Base-by-base conservation (phyloP, 2,888 invertebrate species). In the Parelbella ahira region DNA sequence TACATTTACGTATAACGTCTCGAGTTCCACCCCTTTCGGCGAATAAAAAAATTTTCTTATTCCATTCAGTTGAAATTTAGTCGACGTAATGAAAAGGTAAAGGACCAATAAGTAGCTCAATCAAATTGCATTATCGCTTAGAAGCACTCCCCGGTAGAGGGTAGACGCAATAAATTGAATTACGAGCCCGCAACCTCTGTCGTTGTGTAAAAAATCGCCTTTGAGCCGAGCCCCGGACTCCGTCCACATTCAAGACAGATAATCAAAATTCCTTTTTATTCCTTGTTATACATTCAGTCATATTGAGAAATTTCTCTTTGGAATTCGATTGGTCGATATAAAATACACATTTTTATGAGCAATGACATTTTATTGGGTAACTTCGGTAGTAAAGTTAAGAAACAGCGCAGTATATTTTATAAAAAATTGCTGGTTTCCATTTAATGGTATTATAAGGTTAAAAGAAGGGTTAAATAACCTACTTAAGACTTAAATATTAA, bases 101-200 rank as follows among this genome's bases (percentile, higher is more conserved):
- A 81, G 72, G 66, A 68, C 70, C 78, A 78, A 76, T 86, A 80
- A 86, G 80, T 73, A 74, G 77, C 75, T 72, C 71, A 67, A 78
- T 79, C 73, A 77, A 77, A 83, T 82, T 71, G 80, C 70, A 80
- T 83, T 86, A 84, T 74, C 74, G 66, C 71, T 63, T 53, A 49
- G 62, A 50, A 57, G 60, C 67, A 62, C 60, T 69, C 71, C 67
- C 61, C 60, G 42, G 53, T 50, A 60, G 68, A 67, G 71, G 67
- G 71, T 65, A 68, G 75, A 70, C 66, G 65, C 67, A 62, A 70
- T 69, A 78, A 77, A 82, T 84, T 81, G 72, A 84, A 79, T 84
- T 80, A 82, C 68, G 60, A 53, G 54, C 51, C 64, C 69, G 58
- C 71, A 73, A 75, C 70, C 74, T 75, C 67, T 66, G 67, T 53